These are phyloP conservation scores for Vulpes vulpes DNA, from an alignment of 2,113 vertebrate genomes.

Conservation along the genomic window DNA sequence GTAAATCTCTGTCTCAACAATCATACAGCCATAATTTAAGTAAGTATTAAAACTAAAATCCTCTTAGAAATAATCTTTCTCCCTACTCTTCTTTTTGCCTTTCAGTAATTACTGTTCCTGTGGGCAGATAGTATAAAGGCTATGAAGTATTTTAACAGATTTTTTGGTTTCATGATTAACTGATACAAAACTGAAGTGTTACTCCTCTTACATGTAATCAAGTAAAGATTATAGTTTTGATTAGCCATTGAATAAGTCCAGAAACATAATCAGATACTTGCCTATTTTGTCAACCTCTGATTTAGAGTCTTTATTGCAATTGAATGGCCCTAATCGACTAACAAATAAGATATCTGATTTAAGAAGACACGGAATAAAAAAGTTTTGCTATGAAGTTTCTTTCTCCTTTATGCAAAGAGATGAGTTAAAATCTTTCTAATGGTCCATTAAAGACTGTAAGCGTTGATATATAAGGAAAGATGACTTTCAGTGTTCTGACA, in stretches of 20 bases:
- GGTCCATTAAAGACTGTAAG: conserved; percentile 5
- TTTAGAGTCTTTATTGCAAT: conserved; percentile 81
- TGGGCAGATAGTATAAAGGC: conserved; percentile 79
- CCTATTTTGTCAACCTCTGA: conserved; percentile 87
- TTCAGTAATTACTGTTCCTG: conserved; percentile 86
- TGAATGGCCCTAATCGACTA: conserved; percentile 84
- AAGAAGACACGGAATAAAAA: conserved; percentile 72
- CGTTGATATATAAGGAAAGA: conserved; percentile 19
- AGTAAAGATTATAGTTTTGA: conserved; percentile 89
- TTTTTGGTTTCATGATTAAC: conserved; percentile 88
- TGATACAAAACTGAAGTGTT: conserved; percentile 86
- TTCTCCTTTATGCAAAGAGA: conserved; percentile 40
- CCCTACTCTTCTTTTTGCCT: conserved; percentile 57
- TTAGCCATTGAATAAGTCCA: conserved; percentile 89
- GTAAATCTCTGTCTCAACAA: background rate
- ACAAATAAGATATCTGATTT: conserved; percentile 84
- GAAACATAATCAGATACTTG: conserved; percentile 88
- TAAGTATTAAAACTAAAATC: conserved; percentile 60
- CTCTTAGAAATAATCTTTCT: conserved; percentile 61
- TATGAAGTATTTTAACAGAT: conserved; percentile 75
- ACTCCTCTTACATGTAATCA: conserved; percentile 87
- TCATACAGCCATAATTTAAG: conserved; percentile 59
- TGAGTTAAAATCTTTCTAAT: conserved; percentile 30
- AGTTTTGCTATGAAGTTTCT: conserved; percentile 74
- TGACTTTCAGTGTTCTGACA: background rate